phyloP scores from a whole-genome alignment of 1,140 invertebrate species.

The Bradynema listronoti region DNA sequence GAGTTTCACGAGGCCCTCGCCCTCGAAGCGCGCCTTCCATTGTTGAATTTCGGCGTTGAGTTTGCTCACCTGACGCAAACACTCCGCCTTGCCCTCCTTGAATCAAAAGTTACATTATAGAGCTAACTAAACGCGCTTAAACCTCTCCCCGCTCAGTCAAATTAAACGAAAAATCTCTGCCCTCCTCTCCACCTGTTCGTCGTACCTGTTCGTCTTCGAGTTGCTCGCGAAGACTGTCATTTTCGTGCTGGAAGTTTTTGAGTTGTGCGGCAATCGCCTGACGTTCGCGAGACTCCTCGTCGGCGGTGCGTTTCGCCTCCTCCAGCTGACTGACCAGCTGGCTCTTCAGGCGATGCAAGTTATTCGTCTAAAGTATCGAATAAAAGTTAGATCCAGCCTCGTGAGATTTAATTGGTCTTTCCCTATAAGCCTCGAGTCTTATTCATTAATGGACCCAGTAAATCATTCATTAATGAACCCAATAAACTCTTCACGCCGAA shows the following conservation, averaged over 20 bases:
- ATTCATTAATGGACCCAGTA: no score
- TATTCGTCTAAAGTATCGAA: slow-evolving; percentile 83
- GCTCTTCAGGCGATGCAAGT: slow-evolving; percentile 92
- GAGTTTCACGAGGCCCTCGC: slow-evolving; percentile 84
- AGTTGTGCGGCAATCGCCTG: slow-evolving; percentile 59
- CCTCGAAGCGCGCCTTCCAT: slow-evolving; percentile 94
- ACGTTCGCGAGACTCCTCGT: slow-evolving; percentile 73
- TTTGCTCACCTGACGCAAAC: slow-evolving; percentile 90
- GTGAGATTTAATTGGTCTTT: no score
- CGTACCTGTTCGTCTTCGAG: slow-evolving; percentile 89
- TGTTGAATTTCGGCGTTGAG: slow-evolving; percentile 86
- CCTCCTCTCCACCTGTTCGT: no score
- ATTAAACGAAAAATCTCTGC: no score
- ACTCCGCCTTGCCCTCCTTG: slow-evolving; percentile 62
- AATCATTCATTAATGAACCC: no score
- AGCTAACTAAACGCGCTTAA: no score
- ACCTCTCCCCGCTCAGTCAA: no score
- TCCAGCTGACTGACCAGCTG: slow-evolving; percentile 87
- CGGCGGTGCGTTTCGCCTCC: slow-evolving; percentile 89
- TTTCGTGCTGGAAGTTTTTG: slow-evolving; percentile 86
- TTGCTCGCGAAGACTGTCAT: slow-evolving; percentile 92
- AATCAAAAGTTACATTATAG: no score
- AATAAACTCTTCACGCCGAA: no score
- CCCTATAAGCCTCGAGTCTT: no score
- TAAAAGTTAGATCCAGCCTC: no score